Base-by-base conservation (phyloP, 2,888 invertebrate genomes). In the Drosophila mayaguana region DNA sequence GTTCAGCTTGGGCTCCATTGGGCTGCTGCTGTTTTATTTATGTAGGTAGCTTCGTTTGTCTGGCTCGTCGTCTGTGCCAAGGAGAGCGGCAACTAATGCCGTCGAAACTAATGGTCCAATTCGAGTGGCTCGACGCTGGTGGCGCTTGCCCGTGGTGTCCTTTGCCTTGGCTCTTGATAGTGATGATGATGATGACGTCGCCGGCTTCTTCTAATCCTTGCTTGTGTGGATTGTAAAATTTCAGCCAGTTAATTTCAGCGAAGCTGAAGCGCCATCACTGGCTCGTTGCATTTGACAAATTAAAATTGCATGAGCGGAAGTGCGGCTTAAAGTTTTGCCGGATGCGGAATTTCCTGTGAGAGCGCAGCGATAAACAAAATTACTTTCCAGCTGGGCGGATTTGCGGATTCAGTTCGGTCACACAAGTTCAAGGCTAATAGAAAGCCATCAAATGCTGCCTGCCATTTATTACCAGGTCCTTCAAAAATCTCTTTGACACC, bases 31-130 rank as follows among this genome's bases (percentile, higher is more conserved):
- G 75, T 88, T 73, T 88, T 88, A 86, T 89, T 88, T 90, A 87
- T 88, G 83, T 80, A 25, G 72, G 71, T 71, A 68, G 75, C 71
- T 73, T 73, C 82, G 81, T 34, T 46, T 42, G 63, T 59, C 60
- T 63, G 72, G 53, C 63, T 60, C 78, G 34, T 46, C 48, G 63
- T 61, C 63, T 66, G 72, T 43, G 77, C 81, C 85, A 82, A 78
- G 83, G 83, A 57, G 81, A 88, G 82, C 87, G 78, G 77, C 80
- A 88, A 90, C 91, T 91, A 91, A 91, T 91, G 90, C 90, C 90
- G 90, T 90, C 90, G 89, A 91, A 91, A 89, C 91, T 91, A 91
- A 91, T 91, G 91, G 91, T 90, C 89, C 91, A 91, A 91, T 91
- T 91, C 90, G 83, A 90, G 88, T 88, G 88, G 74, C 89, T 86